Evolutionary conservation across 2,113 vertebrate genomes (phyloP).

Genomic region (Oriolus oriolus): DNA sequence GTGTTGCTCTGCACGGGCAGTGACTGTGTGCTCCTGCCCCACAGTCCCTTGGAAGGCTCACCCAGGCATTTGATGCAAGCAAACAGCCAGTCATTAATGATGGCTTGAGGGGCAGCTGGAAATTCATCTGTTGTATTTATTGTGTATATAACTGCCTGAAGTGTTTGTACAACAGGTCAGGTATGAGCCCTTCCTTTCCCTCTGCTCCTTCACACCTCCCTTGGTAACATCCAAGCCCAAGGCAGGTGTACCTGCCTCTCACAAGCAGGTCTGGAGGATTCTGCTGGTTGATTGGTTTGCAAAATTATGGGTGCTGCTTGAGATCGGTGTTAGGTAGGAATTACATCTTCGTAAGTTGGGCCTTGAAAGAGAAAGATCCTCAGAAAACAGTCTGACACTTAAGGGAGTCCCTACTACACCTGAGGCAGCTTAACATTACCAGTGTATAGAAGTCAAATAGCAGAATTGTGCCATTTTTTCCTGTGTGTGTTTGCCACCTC

Average conservation of each 20-base stretch:
- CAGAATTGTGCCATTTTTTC: neutral
- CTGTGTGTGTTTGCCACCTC: neutral
- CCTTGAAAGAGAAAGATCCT: neutral
- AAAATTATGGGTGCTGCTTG: neutral
- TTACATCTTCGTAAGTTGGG: neutral
- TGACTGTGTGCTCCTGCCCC: neutral
- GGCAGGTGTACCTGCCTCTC: neutral
- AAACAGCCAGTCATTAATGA: neutral
- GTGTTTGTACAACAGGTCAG: neutral
- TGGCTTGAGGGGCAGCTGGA: neutral
- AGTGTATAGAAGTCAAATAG: neutral
- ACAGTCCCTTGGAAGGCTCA: neutral
- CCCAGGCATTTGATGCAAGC: neutral
- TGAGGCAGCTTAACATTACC: neutral
- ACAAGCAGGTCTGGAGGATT: neutral
- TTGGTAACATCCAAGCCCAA: neutral
- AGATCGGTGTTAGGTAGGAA: neutral
- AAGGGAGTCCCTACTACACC: neutral
- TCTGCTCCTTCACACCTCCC: neutral
- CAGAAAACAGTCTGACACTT: neutral
- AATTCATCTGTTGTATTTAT: neutral
- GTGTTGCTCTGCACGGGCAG: neutral
- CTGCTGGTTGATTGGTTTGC: neutral
- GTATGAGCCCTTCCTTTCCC: neutral
- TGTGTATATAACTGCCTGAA: neutral